A percentile compares a stretch with the other conserved stretches of the same genome.
phyloP scores from a whole-genome alignment of 1,140 invertebrate genomes.

The Micrasema minimum region DNA sequence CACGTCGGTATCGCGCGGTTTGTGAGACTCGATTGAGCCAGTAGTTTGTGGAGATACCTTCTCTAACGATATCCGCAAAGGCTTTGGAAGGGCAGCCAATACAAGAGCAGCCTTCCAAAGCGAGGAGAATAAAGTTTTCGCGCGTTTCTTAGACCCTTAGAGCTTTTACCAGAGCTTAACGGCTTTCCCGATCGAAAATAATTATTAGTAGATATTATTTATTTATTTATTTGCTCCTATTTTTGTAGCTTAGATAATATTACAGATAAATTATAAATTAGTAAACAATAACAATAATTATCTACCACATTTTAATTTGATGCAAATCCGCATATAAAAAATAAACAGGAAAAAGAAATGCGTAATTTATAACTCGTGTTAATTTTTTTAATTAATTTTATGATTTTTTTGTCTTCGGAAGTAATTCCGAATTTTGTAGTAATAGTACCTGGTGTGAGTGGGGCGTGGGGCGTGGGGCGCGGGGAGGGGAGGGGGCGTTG shows the following conservation, averaged over 20 bases:
- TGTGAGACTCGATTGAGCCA: conserved; percentile 15
- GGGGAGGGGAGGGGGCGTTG: background rate
- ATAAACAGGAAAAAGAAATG: too few relatives aligned
- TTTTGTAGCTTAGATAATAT: too few relatives aligned
- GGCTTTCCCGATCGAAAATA: background rate
- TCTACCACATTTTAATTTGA: too few relatives aligned
- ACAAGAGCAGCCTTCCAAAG: background rate
- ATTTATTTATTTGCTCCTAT: background rate
- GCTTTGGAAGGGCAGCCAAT: background rate
- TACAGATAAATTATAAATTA: too few relatives aligned
- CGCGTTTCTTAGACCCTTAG: background rate
- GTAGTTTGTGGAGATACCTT: background rate
- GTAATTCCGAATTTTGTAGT: too few relatives aligned
- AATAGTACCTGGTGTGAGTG: too few relatives aligned
- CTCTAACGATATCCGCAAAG: background rate
- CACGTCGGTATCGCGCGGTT: conserved; percentile 6
- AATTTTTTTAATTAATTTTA: too few relatives aligned
- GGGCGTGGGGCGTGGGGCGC: too few relatives aligned
- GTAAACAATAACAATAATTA: too few relatives aligned
- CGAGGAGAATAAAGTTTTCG: background rate
- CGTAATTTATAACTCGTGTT: too few relatives aligned
- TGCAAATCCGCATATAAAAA: too few relatives aligned
- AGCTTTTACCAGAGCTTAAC: background rate
- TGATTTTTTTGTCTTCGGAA: too few relatives aligned
- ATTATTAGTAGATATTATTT: background rate